Percentiles rank a stretch among this genome's conserved stretches.
Conservation (phyloP, 2,888 invertebrate species). For the Sinhomidia bicolor region DNA sequence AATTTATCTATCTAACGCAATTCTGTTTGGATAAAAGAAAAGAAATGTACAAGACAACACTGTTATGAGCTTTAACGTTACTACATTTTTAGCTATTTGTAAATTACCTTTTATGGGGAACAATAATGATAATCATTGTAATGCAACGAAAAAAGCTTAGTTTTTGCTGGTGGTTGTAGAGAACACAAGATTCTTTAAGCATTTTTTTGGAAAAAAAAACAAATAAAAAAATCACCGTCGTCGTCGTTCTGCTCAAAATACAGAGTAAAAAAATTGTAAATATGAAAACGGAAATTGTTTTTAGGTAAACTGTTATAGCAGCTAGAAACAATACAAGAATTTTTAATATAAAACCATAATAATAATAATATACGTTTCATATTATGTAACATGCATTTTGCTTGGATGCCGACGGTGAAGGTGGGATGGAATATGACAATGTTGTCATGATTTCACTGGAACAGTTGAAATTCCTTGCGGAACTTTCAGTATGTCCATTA, state of each 20-base stretch:
- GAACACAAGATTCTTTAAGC: background rate
- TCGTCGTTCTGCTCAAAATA: conserved; percentile 15
- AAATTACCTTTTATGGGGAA: background rate
- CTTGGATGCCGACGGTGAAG: conserved; percentile 18
- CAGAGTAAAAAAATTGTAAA: conserved; percentile 18
- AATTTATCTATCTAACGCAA: conserved; percentile 4
- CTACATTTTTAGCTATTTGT: background rate
- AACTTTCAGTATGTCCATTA: conserved; percentile 77
- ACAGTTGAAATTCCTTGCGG: conserved; percentile 20
- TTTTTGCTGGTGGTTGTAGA: background rate
- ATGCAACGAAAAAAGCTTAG: background rate
- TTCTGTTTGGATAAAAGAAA: background rate
- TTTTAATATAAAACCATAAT: background rate
- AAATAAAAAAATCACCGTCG: background rate
- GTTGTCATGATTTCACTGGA: conserved; percentile 13
- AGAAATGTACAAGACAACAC: conserved; percentile 32
- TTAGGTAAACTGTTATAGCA: background rate
- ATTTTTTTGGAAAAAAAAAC: background rate
- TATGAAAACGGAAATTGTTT: background rate
- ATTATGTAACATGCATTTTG: conserved; percentile 55
- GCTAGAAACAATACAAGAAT: background rate
- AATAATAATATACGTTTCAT: background rate
- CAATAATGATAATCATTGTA: background rate
- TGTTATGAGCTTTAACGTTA: conserved; percentile 33
- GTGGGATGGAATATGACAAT: conserved; percentile 31